These are phyloP conservation scores for Cuculus canorus DNA, from an alignment of 2,797 vertebrate genomes.

Conservation along the genomic window DNA sequence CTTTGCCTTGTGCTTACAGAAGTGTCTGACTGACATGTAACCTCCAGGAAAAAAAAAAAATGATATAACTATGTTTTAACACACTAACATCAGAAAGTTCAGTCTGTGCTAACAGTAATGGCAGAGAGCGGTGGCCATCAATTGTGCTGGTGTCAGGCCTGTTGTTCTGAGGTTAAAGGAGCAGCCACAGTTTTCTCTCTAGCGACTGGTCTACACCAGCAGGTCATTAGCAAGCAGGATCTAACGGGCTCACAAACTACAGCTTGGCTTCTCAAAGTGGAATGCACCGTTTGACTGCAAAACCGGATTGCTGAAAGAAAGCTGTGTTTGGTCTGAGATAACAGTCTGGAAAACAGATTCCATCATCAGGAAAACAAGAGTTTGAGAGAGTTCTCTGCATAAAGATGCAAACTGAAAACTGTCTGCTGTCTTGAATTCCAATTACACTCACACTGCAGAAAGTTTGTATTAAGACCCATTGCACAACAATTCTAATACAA, in stretches of 20 bases:
- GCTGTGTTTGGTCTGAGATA: not conserved
- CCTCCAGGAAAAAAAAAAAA: not conserved
- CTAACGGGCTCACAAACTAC: not conserved
- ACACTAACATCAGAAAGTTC: not conserved
- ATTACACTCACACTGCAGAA: not conserved
- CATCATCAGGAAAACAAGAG: not conserved
- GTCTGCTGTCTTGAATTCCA: not conserved
- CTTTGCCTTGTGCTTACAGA: not conserved
- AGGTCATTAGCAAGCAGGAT: not conserved
- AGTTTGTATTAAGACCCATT: conserved; percentile 11
- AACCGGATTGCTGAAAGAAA: not conserved
- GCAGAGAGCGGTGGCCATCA: not conserved
- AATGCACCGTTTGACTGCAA: not conserved
- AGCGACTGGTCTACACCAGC: not conserved
- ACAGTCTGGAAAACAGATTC: not conserved
- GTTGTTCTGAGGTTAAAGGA: not conserved
- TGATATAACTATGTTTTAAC: not conserved
- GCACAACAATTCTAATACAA: not conserved
- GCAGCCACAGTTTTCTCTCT: not conserved
- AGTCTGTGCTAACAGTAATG: not conserved
- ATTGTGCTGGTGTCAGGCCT: not conserved
- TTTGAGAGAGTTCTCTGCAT: not conserved
- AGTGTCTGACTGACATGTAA: not conserved
- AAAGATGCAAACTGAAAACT: not conserved
- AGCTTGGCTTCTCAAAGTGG: not conserved